A percentile compares a stretch with the other conserved stretches of the same genome.
phyloP scores from a whole-genome alignment of 2,888 invertebrate species.

The Lepeophtheirus nordmannii region DNA sequence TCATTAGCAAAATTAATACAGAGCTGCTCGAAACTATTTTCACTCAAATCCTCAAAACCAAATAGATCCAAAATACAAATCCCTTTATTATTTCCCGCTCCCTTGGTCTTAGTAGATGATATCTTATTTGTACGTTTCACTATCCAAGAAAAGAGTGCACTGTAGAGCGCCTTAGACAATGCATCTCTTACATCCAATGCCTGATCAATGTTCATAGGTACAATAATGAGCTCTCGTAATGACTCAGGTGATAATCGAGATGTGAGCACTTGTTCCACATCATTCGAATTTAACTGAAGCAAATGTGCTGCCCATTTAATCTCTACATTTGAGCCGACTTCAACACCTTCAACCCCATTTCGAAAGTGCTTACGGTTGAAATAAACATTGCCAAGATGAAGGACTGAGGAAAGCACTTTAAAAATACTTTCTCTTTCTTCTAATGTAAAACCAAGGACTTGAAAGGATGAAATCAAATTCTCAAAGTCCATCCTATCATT shows the following conservation, averaged over 20 bases:
- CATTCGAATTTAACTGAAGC: conserved; percentile 72
- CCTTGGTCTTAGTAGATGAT: conserved; percentile 38
- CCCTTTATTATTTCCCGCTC: conserved; percentile 57
- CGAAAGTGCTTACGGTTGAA: conserved; percentile 64
- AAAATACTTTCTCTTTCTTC: conserved; percentile 85
- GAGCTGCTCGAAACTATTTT: conserved; percentile 93
- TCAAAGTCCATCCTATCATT: conserved; percentile 63
- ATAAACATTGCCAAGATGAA: conserved; percentile 72
- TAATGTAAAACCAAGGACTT: conserved; percentile 78
- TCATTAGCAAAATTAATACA: conserved; percentile 98
- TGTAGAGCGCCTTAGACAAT: conserved; percentile 80
- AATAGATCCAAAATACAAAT: conserved; percentile 93
- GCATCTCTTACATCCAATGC: conserved; percentile 91
- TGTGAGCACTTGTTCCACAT: conserved; percentile 71
- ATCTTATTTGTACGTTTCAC: conserved; percentile 49
- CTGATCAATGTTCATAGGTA: conserved; percentile 86
- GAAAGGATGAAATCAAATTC: conserved; percentile 76
- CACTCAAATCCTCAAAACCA: conserved; percentile 85
- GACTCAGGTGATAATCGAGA: conserved; percentile 60
- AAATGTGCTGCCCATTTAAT: conserved; percentile 93
- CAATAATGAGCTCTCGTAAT: conserved; percentile 74
- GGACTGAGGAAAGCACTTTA: conserved; percentile 61
- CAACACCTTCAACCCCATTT: conserved; percentile 87
- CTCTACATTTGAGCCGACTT: conserved; percentile 87
- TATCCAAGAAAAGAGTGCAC: conserved; percentile 73